Conservation (phyloP, 2,888 invertebrate species). For the Chirona hameri region DNA sequence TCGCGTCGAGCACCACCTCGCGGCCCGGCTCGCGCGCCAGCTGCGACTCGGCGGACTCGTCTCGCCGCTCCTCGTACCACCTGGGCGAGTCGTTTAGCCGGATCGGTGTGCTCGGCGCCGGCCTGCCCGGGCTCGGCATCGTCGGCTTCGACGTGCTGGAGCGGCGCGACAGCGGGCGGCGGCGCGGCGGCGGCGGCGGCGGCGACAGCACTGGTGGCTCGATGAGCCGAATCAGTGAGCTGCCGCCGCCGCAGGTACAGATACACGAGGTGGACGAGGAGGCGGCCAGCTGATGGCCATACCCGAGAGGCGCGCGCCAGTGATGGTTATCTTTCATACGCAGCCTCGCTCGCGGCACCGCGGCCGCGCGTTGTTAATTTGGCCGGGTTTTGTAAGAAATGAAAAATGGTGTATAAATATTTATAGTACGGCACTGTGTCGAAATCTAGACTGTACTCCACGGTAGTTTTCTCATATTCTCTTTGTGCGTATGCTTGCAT, state of each 20-base stretch:
- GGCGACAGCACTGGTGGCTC: background rate
- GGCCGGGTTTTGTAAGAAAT: background rate
- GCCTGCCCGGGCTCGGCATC: slow-evolving; percentile 23
- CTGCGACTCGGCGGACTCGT: background rate
- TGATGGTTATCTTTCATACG: background rate
- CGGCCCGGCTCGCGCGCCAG: slow-evolving; percentile 5
- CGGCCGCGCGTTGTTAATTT: background rate
- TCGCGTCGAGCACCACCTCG: slow-evolving; percentile 4
- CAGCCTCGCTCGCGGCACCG: background rate
- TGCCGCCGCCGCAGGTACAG: slow-evolving; percentile 23
- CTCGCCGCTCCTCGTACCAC: slow-evolving; percentile 23
- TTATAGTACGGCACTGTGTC: slow-evolving; percentile 11
- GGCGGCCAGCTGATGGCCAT: background rate
- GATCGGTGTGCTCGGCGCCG: slow-evolving; percentile 26
- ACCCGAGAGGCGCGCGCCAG: background rate
- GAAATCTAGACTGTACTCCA: background rate
- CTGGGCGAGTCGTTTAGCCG: slow-evolving; percentile 28
- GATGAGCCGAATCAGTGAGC: background rate
- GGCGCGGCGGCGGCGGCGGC: background rate
- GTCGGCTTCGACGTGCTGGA: slow-evolving; percentile 2
- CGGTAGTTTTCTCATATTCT: slow-evolving; percentile 25
- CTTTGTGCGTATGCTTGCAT: slow-evolving; percentile 10
- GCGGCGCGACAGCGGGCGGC: slow-evolving; percentile 12
- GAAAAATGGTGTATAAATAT: background rate
- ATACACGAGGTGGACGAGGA: slow-evolving; percentile 13